Percentiles rank a stretch among this genome's conserved stretches.
These are phyloP conservation scores for Teinopalpus imperialis DNA, from an alignment of 2,888 invertebrate species.

Conservation along the genomic window DNA sequence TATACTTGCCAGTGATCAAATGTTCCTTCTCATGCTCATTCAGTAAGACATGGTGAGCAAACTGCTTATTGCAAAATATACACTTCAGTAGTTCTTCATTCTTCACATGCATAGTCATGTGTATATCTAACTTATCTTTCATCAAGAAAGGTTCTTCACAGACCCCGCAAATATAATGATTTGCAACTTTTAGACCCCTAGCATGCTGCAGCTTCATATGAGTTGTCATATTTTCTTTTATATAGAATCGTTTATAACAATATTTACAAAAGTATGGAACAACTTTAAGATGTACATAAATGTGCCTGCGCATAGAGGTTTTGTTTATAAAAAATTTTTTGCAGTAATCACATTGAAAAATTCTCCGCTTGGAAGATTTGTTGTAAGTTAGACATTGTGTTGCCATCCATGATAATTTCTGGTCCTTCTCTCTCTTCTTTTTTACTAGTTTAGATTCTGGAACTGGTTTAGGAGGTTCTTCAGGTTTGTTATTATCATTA, in stretches of 20 bases:
- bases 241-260: constrained; percentile 84
- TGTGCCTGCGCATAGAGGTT: constrained; percentile 85
- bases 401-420: constrained; percentile 15
- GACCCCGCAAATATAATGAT: constrained; percentile 85
- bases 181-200: constrained; percentile 42
- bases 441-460: constrained; percentile 35
- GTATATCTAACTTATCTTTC: constrained; percentile 88
- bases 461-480: constrained; percentile 17
- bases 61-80: constrained; percentile 80
- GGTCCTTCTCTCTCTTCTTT: constrained; percentile 1
- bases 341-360: constrained; percentile 82
- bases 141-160: constrained; percentile 89
- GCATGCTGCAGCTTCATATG: constrained; percentile 83
- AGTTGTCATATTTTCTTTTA: constrained; percentile 84
- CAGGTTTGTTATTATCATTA: constrained; percentile 35
- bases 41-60: constrained; percentile 48
- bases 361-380: constrained; percentile 21
- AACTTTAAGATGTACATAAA: constrained; percentile 84
- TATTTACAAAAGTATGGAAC: constrained; percentile 83
- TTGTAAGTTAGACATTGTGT: constrained; percentile 16
- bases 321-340: constrained; percentile 84
- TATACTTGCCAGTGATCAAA: constrained; percentile 86
- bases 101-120: constrained; percentile 86
- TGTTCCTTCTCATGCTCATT: constrained; percentile 89
- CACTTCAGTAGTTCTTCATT: constrained; percentile 81